A percentile compares a stretch with the other conserved stretches of the same genome.
phyloP scores from a whole-genome alignment of 2,113 vertebrate genomes.

The Cebidichthys violaceus region DNA sequence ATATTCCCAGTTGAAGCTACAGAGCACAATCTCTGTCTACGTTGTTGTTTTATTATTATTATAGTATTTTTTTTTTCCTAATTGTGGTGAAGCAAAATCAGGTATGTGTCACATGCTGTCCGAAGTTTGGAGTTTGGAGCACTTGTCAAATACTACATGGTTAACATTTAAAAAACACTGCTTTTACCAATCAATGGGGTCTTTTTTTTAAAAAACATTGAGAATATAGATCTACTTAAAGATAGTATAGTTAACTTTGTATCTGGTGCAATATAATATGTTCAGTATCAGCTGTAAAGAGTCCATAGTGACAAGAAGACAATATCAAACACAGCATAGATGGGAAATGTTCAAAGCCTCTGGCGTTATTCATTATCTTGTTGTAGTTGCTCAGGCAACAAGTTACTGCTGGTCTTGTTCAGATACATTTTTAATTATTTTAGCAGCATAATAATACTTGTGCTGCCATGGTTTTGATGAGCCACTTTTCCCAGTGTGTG shows the following conservation, averaged over 20 bases:
- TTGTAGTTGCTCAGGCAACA: conserved; percentile 43
- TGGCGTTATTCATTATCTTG: conserved; percentile 18
- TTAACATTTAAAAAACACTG: not conserved
- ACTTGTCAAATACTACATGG: not conserved
- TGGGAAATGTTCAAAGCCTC: not conserved
- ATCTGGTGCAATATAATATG: not conserved
- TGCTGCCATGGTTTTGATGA: conserved; percentile 30
- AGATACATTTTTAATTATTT: conserved; percentile 24
- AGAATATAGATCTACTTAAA: not conserved
- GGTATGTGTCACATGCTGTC: not conserved
- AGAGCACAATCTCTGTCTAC: too few relatives aligned
- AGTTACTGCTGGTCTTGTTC: conserved; percentile 7
- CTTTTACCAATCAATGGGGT: not conserved
- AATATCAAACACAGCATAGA: conserved; percentile 9
- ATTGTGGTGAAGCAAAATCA: not conserved
- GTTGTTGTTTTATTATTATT: not conserved
- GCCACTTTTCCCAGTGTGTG: not conserved
- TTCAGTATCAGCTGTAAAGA: not conserved
- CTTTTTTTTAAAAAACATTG: not conserved
- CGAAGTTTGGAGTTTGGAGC: not conserved
- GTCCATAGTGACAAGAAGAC: not conserved
- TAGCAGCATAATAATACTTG: conserved; percentile 2
- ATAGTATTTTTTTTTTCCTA: not conserved
- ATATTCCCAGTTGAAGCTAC: too few relatives aligned
- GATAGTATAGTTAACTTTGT: not conserved